A percentile compares a stretch with the other conserved stretches of the same genome.
Conservation (phyloP, 2,888 invertebrate species). For the Epinotia bilunana region DNA sequence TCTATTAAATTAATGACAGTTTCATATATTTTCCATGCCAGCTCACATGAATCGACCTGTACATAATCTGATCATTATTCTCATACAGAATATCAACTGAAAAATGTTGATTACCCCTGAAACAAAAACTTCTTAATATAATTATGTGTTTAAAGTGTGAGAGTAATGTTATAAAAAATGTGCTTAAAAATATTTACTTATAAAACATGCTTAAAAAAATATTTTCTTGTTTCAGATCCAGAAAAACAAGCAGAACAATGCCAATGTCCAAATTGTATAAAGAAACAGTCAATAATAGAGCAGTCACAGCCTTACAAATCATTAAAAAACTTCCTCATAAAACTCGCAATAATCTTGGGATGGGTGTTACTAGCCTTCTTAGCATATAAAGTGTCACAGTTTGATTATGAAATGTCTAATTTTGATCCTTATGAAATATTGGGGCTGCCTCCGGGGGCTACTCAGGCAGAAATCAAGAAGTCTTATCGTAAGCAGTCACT, state of each 20-base stretch:
- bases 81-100: no score
- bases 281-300: conserved; percentile 92
- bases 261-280: conserved; percentile 94
- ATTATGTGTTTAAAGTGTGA: no score
- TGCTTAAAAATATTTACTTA: conserved; percentile 6
- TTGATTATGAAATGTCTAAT: conserved; percentile 99
- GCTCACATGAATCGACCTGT: no score
- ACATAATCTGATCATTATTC: no score
- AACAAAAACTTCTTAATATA: no score
- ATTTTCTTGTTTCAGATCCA: conserved; percentile 85
- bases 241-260: conserved; percentile 91
- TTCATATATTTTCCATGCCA: no score
- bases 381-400: conserved; percentile 96
- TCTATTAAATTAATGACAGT: no score
- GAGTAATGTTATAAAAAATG: no score
- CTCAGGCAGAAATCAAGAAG: conserved; percentile 95
- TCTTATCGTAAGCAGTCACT: conserved; percentile 97
- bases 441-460: conserved; percentile 93
- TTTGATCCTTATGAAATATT: conserved; percentile 99
- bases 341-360: conserved; percentile 90
- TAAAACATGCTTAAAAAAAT: no score
- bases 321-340: conserved; percentile 91
- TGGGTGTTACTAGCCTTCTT: conserved; percentile 92
- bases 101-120: no score
- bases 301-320: conserved; percentile 95